phyloP scores from a whole-genome alignment of 2,797 vertebrate species.

The Remorina albescens region DNA sequence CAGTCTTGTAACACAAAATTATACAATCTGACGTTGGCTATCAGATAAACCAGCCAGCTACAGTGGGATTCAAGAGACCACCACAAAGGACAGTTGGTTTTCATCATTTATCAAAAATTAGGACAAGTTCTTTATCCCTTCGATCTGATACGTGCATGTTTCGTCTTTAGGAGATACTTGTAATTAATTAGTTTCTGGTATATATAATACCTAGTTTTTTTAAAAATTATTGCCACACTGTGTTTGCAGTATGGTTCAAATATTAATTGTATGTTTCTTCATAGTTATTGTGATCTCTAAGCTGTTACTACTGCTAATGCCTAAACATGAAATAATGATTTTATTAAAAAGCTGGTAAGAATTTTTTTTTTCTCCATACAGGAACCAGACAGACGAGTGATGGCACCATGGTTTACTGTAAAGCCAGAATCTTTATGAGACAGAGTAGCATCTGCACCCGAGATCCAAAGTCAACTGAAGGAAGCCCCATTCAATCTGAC shows the following conservation, averaged over 20 bases:
- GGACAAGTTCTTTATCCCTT: conserved; percentile 12
- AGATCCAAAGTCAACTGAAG: background rate
- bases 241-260: background rate
- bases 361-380: background rate
- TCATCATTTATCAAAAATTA: conserved; percentile 75
- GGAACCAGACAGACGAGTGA: conserved; percentile 12
- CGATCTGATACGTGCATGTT: background rate
- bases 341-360: conserved; percentile 3
- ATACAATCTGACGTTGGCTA: conserved; percentile 32
- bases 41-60: conserved; percentile 25
- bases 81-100: conserved; percentile 56
- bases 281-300: background rate
- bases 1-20: conserved; percentile 42
- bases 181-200: conserved; percentile 2
- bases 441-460: conserved; percentile 3
- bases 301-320: background rate
- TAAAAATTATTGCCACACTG: background rate
- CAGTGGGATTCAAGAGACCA: conserved; percentile 66
- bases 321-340: background rate
- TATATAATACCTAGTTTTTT: background rate
- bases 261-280: background rate
- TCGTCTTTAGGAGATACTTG: conserved; percentile 22
- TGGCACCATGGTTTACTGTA: conserved; percentile 4
- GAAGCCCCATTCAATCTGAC: background rate
- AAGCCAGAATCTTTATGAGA: background rate